Conservation (phyloP, 2,888 invertebrate genomes). For the Tipula vernalis region DNA sequence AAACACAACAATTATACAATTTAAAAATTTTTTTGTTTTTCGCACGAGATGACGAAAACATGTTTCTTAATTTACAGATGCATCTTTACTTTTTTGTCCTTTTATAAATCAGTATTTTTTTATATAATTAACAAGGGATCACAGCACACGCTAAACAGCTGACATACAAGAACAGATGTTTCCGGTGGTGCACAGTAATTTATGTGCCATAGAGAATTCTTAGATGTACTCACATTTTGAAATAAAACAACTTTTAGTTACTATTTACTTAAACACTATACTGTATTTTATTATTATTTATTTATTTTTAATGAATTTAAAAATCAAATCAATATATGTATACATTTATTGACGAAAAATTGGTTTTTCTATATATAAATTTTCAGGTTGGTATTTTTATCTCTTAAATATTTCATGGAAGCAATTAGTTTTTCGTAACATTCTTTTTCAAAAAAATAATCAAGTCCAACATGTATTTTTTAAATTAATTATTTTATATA, state of each 20-base stretch:
- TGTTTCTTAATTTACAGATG: too few relatives aligned
- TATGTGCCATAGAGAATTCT: neutral
- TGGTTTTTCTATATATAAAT: neutral
- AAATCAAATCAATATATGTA: neutral
- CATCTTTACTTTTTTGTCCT: neutral
- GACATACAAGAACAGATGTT: neutral
- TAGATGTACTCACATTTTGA: neutral
- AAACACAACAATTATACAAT: too few relatives aligned
- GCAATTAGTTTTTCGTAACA: neutral
- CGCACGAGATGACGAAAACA: too few relatives aligned
- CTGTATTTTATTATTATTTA: neutral
- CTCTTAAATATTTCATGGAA: neutral
- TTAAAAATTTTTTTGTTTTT: too few relatives aligned
- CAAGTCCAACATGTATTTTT: neutral
- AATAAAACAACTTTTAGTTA: neutral
- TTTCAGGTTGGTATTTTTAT: neutral
- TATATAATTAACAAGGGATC: neutral
- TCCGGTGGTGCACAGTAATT: neutral
- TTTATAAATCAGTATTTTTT: neutral
- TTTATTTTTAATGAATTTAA: neutral
- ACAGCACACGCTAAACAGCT: neutral
- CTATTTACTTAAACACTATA: neutral
- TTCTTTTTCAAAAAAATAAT: neutral
- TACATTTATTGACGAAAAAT: neutral
- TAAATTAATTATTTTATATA: neutral